Evolutionary conservation across 2,113 vertebrate genomes (phyloP).

Genomic region (Chitala chitala): DNA sequence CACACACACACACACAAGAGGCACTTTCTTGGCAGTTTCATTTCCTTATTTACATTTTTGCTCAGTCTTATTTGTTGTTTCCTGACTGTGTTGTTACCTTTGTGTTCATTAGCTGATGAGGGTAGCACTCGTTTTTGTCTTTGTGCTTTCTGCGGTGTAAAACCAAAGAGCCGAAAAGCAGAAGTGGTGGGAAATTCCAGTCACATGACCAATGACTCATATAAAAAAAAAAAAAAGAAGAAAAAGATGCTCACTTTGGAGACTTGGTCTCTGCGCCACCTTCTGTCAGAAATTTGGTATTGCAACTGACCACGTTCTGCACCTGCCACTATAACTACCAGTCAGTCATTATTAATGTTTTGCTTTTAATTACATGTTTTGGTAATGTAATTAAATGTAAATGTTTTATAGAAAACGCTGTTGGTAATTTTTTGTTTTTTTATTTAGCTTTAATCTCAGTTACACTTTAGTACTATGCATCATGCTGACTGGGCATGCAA

Average conservation of each 20-base stretch:
- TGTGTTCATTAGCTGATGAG: neutral
- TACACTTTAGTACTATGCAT: too few relatives aligned
- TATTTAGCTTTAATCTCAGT: too few relatives aligned
- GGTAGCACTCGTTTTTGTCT: slow-evolving; percentile 16
- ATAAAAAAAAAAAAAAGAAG: slow-evolving; percentile 10
- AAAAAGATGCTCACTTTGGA: neutral
- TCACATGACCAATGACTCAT: slow-evolving; percentile 53
- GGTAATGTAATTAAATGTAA: too few relatives aligned
- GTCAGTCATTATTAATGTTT: too few relatives aligned
- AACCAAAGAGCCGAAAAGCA: slow-evolving; percentile 41
- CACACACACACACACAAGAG: neutral
- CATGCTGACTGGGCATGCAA: too few relatives aligned
- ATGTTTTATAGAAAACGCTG: too few relatives aligned
- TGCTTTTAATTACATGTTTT: too few relatives aligned
- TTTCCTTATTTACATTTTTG: slow-evolving; percentile 2
- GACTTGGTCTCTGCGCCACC: neutral
- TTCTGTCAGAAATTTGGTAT: neutral
- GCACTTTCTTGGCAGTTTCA: neutral
- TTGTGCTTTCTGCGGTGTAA: slow-evolving; percentile 54
- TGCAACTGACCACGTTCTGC: neutral
- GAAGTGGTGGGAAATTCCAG: slow-evolving; percentile 61
- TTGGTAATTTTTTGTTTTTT: too few relatives aligned
- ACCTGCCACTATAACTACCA: too few relatives aligned
- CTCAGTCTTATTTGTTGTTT: neutral
- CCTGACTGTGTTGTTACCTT: neutral